A percentile compares a stretch with the other conserved stretches of the same genome.
Evolutionary conservation across 1,140 invertebrate genomes (phyloP).

Genomic region (Pseudobourletiella spinata): DNA sequence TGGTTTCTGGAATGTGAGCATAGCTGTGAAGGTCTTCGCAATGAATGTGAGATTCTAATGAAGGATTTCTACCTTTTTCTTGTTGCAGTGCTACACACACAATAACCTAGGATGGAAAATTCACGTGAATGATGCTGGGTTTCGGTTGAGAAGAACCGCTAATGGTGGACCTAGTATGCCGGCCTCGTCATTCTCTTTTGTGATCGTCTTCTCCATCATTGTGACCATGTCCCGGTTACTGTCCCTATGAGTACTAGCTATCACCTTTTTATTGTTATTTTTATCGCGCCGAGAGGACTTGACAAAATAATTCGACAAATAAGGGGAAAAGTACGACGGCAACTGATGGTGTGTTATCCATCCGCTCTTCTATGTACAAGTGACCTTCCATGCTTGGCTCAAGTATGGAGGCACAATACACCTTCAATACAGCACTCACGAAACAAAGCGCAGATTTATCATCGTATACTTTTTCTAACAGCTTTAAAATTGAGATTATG

Average conservation of each 20-base stretch:
- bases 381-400: too few species aligned
- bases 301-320: background rate
- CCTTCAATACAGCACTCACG: background rate
- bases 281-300: background rate
- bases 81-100: constrained; percentile 77
- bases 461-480: background rate
- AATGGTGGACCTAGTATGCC: background rate
- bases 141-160: constrained; percentile 15
- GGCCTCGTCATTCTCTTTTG: background rate
- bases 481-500: background rate
- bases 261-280: background rate
- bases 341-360: too few species aligned
- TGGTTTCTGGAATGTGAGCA: too few species aligned
- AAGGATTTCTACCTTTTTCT: too few species aligned
- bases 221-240: too few species aligned
- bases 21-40: too few species aligned
- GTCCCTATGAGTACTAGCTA: too few species aligned
- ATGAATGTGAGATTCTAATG: too few species aligned
- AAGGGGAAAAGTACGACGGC: too few species aligned
- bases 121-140: constrained; percentile 65
- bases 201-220: background rate
- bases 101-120: constrained; percentile 90
- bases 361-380: too few species aligned
- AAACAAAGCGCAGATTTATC: background rate
- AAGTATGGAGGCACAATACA: too few species aligned